These are phyloP conservation scores for Caenorhabditis inopinata DNA, from an alignment of 1,140 invertebrate species.

Conservation along the genomic window DNA sequence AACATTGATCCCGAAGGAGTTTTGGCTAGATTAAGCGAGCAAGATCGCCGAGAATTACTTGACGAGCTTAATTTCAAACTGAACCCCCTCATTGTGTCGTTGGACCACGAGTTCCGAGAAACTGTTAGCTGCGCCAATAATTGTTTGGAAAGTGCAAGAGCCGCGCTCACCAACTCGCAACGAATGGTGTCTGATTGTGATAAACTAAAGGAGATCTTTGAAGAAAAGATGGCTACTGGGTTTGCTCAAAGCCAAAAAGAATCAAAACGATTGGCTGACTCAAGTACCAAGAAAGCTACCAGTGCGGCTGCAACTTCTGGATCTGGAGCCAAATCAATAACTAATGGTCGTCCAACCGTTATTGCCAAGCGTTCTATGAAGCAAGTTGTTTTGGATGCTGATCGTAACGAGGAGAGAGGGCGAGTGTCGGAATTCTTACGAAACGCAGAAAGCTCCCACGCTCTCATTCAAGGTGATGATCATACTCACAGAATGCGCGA, in stretches of 20 bases:
- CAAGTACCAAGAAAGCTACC: not conserved
- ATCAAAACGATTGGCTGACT: not conserved
- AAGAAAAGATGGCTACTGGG: not conserved
- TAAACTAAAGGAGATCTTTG: not conserved
- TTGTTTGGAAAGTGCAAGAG: not conserved
- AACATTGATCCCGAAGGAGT: slow-evolving; percentile 1
- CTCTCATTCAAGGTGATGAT: not conserved
- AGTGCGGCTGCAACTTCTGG: not conserved
- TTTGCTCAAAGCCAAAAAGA: not conserved
- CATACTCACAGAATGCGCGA: not conserved
- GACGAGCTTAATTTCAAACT: not conserved
- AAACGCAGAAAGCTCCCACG: not conserved
- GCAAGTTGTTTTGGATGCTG: not conserved
- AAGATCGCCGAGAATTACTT: not conserved
- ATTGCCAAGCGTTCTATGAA: slow-evolving; percentile 6
- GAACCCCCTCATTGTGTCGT: not conserved
- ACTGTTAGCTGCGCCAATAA: not conserved
- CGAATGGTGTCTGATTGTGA: not conserved
- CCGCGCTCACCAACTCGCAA: not conserved
- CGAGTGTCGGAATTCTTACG: not conserved
- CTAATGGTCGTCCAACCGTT: not conserved
- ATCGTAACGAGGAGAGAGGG: not conserved
- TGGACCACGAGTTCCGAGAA: slow-evolving; percentile 16
- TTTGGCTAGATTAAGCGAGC: not conserved
- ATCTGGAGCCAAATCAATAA: not conserved